Percentiles rank a stretch among this genome's conserved stretches.
Conservation (phyloP, 2,888 invertebrate species). For the Andrena trimmerana region DNA sequence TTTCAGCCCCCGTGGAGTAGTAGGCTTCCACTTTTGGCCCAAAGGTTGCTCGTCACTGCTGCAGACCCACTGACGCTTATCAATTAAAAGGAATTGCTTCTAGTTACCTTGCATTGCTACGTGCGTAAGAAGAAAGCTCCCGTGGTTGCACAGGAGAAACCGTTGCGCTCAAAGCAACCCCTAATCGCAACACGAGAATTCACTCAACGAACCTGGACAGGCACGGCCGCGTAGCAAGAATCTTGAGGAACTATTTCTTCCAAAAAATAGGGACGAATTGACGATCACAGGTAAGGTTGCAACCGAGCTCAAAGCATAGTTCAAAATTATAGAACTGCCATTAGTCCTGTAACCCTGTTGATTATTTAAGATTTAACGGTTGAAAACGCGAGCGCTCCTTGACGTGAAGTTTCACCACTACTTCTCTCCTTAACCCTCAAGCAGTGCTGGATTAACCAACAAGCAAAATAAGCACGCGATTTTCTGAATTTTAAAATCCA, state of each 20-base stretch:
- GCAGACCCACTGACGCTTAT: neutral
- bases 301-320: neutral
- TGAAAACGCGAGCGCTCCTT: neutral
- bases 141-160: neutral
- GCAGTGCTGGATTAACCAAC: neutral
- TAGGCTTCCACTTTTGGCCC: too few species aligned
- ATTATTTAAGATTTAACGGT: neutral
- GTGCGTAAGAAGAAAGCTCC: neutral
- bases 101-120: conserved; percentile 1
- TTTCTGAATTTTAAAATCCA: too few species aligned
- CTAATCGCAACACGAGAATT: neutral
- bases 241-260: conserved; percentile 25
- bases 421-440: neutral
- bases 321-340: neutral
- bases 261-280: conserved; percentile 41
- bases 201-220: conserved; percentile 24
- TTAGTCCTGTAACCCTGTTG: neutral
- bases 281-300: conserved; percentile 41
- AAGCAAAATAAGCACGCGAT: too few species aligned
- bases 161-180: neutral
- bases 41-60: too few species aligned
- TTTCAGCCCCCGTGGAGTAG: too few species aligned
- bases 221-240: conserved; percentile 8
- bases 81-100: neutral
- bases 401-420: neutral